These are phyloP conservation scores for Lasioglossum villosulum DNA, from an alignment of 2,888 invertebrate species.

Conservation along the genomic window DNA sequence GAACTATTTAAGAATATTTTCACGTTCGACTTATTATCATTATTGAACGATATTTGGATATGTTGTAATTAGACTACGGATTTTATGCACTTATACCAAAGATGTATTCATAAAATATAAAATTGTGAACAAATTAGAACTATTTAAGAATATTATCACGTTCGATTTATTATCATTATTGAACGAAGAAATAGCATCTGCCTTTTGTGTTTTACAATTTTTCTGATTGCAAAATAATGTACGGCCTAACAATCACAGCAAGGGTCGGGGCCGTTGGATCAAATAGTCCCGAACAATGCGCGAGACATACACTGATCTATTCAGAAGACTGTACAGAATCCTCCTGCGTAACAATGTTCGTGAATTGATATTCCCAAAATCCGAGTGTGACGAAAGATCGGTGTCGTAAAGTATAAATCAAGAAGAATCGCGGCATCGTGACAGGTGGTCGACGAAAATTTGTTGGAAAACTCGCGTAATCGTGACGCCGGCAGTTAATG, in stretches of 20 bases:
- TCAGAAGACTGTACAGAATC: not conserved
- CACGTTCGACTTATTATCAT: no score
- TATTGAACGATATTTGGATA: not conserved
- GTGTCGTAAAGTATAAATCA: not conserved
- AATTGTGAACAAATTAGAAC: not conserved
- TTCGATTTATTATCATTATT: no score
- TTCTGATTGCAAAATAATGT: no score
- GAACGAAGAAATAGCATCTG: no score
- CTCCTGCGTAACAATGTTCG: not conserved
- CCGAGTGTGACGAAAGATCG: not conserved
- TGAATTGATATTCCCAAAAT: not conserved
- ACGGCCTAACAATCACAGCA: no score
- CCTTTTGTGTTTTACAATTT: no score
- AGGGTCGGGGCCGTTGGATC: not conserved
- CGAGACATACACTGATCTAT: not conserved
- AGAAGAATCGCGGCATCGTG: not conserved
- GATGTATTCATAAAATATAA: not conserved
- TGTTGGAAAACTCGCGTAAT: not conserved
- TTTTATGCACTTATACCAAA: not conserved
- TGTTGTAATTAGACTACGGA: not conserved
- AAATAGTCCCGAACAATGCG: not conserved
- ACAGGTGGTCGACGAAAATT: not conserved
- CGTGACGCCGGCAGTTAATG: not conserved
- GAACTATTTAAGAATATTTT: no score
- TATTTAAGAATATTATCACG: no score